A percentile compares a stretch with the other conserved stretches of the same genome.
phyloP scores from a whole-genome alignment of 2,888 invertebrate genomes.

The Ormyrus rosae region DNA sequence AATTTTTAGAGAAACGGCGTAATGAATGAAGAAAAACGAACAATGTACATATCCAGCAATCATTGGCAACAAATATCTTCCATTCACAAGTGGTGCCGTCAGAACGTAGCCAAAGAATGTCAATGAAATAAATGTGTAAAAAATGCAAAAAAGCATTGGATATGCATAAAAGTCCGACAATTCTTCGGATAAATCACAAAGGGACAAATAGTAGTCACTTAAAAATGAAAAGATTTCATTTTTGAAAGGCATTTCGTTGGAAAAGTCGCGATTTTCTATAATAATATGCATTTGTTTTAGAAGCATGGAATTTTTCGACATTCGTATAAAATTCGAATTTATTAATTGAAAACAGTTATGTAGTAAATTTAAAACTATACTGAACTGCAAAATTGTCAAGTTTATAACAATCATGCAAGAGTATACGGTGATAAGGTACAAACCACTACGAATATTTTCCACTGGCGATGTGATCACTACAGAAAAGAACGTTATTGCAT shows the following conservation, averaged over 20 bases:
- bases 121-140: neutral
- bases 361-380: neutral
- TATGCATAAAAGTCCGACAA: constrained; percentile 11
- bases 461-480: neutral
- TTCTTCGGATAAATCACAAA: constrained; percentile 2
- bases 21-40: neutral
- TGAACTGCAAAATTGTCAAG: neutral
- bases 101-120: neutral
- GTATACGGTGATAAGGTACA: neutral
- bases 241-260: too few species aligned
- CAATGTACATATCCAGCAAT: neutral
- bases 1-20: neutral
- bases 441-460: neutral
- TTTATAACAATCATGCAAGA: neutral
- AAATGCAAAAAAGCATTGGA: constrained; percentile 14
- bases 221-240: neutral
- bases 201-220: neutral
- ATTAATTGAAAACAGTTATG: neutral
- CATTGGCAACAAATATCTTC: neutral
- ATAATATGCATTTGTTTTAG: neutral
- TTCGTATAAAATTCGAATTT: neutral
- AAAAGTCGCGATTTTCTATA: neutral
- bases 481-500: neutral
- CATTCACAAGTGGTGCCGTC: neutral
- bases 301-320: neutral